A percentile compares a stretch with the other conserved stretches of the same genome.
These are phyloP conservation scores for Acomys russatus DNA, from an alignment of 2,797 vertebrate genomes.

Conservation along the genomic window DNA sequence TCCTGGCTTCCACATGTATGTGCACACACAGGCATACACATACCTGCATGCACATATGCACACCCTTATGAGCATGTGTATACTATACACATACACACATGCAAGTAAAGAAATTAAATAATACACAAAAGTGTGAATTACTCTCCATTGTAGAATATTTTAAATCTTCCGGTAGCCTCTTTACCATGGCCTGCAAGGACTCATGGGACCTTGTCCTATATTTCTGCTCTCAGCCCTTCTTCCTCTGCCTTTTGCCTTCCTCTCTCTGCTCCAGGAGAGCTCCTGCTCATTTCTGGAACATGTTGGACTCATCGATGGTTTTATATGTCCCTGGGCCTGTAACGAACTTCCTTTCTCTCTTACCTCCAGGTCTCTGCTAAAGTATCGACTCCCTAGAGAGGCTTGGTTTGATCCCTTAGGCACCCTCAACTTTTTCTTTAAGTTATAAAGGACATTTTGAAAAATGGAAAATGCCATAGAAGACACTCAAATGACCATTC, in stretches of 20 bases:
- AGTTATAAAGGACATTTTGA: not conserved
- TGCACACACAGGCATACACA: not conserved
- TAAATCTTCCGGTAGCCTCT: not conserved
- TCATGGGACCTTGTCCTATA: not conserved
- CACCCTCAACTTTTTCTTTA: not conserved
- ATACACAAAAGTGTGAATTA: not conserved
- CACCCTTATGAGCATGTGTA: too few relatives aligned
- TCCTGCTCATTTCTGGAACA: conserved; percentile 1
- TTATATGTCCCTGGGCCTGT: not conserved
- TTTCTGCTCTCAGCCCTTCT: not conserved
- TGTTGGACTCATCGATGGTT: not conserved
- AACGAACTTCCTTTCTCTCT: not conserved
- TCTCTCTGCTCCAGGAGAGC: not conserved
- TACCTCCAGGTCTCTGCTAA: conserved; percentile 2
- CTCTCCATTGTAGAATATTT: not conserved
- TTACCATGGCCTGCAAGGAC: not conserved
- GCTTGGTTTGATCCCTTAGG: not conserved
- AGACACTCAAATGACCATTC: not conserved
- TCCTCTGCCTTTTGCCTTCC: not conserved
- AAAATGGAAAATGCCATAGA: conserved; percentile 4
- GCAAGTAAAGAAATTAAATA: not conserved
- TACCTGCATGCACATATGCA: not conserved
- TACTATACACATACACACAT: not conserved
- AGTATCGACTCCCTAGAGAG: not conserved
- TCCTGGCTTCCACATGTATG: not conserved